phyloP scores from a whole-genome alignment of 1,140 invertebrate genomes.

The Leptonema lineaticorne region DNA sequence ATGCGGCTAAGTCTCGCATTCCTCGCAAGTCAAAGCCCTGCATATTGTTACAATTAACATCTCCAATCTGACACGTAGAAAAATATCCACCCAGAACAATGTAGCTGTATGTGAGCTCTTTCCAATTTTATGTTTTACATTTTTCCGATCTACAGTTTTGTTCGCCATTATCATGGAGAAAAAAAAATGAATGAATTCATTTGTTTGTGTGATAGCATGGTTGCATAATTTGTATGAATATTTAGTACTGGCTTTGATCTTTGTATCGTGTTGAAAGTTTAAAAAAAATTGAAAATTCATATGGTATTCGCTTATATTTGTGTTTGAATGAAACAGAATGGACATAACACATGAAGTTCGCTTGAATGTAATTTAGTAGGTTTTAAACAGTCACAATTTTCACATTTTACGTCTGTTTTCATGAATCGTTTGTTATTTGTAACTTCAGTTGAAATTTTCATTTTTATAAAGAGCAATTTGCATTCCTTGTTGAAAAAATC shows the following conservation, averaged over 20 bases:
- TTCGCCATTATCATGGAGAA: slow-evolving; percentile 23
- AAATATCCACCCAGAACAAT: slow-evolving; percentile 10
- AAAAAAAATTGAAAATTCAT: slow-evolving; percentile 20
- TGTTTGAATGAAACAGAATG: slow-evolving; percentile 20
- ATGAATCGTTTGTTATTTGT: slow-evolving; percentile 1
- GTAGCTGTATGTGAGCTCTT: slow-evolving; percentile 17
- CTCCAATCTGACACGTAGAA: slow-evolving; percentile 14
- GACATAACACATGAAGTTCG: slow-evolving; percentile 23
- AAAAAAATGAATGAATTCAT: slow-evolving; percentile 21
- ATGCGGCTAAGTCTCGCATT: slow-evolving; percentile 22
- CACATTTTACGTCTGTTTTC: background rate
- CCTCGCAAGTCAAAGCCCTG: slow-evolving; percentile 20
- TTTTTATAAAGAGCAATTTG: slow-evolving; percentile 22
- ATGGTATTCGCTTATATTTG: slow-evolving; percentile 27
- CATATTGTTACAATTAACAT: slow-evolving; percentile 10
- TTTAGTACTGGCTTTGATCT: slow-evolving; percentile 29
- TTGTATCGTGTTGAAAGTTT: slow-evolving; percentile 30
- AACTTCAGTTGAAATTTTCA: slow-evolving; percentile 13
- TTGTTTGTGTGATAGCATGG: slow-evolving; percentile 8
- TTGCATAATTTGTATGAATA: slow-evolving; percentile 11
- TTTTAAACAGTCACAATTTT: slow-evolving; percentile 22
- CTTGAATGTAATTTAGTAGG: slow-evolving; percentile 11
- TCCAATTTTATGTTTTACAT: slow-evolving; percentile 25
- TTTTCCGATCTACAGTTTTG: slow-evolving; percentile 21
- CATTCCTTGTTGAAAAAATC: slow-evolving; percentile 26